Evolutionary conservation across 2,797 vertebrate species (phyloP), one percentile per base, ranked within the genome.

Genomic region (Ispidina lecontei): DNA sequence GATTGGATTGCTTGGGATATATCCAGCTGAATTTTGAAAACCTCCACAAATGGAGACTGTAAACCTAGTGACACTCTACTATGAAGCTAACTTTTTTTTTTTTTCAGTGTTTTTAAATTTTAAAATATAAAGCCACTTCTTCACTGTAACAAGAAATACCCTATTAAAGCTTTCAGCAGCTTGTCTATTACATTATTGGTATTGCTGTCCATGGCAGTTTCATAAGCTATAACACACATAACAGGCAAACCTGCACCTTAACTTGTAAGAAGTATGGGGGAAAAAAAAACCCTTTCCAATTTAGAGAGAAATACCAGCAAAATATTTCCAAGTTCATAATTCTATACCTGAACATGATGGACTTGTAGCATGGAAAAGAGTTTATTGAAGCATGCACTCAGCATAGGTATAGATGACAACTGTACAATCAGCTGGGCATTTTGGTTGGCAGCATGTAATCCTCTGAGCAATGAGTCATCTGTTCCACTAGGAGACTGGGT

Each of bases 311-410:
- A 83, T n/a, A 69, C 8, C 51, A 64, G 10, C 23, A 56, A 39
- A 88, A 67, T 20, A 83, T 59, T 63, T 76, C 29, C 15, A 73
- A 35, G 7, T 71, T 75, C 21, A 10, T 54, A 80, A 58, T 44
- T 63, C 78, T 95, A 51, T 96, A 99, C 99, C 99, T 99, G 99
- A 63, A 99, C 99, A 56, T 99, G 99, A 96, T 99, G 99, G 64
- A 99, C 98, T 97, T 99, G 99, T 68, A 99, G 97, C 98, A 99
- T 98, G 76, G 99, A 99, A 96, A 99, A 99, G 37, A 99, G 99
- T 97, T 99, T 99, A 97, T 99, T 99, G 97, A 99, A 99, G 97
- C 99, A 99, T 63, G 98, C 87, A 52, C 99, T 99, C 94, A 99
- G 96, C 98, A 99, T 99, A 62, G 99, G 99, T 92, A 99, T 98